phyloP scores from a whole-genome alignment of 2,797 vertebrate genomes.

The Girardinus metallicus region DNA sequence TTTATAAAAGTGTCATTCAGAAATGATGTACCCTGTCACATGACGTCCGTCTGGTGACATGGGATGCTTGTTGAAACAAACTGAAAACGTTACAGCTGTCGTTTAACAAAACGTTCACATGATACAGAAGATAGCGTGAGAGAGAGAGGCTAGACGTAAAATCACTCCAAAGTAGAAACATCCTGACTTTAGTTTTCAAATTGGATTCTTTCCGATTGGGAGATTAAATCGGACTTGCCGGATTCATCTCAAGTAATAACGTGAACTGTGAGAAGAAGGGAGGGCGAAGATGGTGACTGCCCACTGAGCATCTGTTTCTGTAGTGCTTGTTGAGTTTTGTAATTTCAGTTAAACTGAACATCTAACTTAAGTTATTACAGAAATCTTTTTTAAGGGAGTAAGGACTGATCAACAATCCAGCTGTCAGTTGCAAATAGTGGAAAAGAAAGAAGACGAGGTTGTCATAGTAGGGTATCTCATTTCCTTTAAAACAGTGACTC shows the following conservation, averaged over 20 bases:
- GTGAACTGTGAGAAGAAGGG: slow-evolving; percentile 20
- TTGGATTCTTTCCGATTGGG: slow-evolving; percentile 48
- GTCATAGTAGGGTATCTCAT: slow-evolving; percentile 1
- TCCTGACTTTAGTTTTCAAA: slow-evolving; percentile 51
- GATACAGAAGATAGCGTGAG: slow-evolving; percentile 36
- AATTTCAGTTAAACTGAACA: slow-evolving; percentile 31
- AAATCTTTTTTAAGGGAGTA: slow-evolving; percentile 16
- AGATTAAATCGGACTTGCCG: slow-evolving; percentile 41
- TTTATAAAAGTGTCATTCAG: slow-evolving; percentile 37
- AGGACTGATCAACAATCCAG: slow-evolving; percentile 25
- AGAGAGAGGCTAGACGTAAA: slow-evolving; percentile 45
- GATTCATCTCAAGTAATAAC: slow-evolving; percentile 41
- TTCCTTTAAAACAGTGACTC: not conserved
- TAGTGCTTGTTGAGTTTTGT: slow-evolving; percentile 36
- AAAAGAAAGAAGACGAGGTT: slow-evolving; percentile 6
- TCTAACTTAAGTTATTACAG: slow-evolving; percentile 28
- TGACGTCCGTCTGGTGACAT: slow-evolving; percentile 55
- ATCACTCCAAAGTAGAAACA: slow-evolving; percentile 48
- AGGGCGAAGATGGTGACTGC: slow-evolving; percentile 26
- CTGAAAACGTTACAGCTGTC: slow-evolving; percentile 53
- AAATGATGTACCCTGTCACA: slow-evolving; percentile 41
- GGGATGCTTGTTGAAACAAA: slow-evolving; percentile 52
- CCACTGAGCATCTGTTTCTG: slow-evolving; percentile 47
- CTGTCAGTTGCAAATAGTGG: slow-evolving; percentile 16
- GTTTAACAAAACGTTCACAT: slow-evolving; percentile 31